phyloP scores from a whole-genome alignment of 2,113 vertebrate species.

The Leptodactylus fuscus region DNA sequence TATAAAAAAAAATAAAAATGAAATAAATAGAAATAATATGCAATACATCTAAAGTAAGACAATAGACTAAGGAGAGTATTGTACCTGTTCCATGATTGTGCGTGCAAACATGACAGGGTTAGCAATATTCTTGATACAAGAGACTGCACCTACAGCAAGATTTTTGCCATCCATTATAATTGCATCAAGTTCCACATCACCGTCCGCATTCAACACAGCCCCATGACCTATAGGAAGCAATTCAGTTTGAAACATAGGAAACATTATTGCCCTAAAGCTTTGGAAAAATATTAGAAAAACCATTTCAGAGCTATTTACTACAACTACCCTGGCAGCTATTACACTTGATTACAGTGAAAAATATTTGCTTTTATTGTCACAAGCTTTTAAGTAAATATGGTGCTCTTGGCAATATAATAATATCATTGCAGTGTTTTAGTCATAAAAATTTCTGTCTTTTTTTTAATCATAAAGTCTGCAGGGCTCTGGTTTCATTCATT shows the following conservation, averaged over 20 bases:
- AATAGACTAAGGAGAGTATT: slow-evolving; percentile 55
- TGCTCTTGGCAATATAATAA: slow-evolving; percentile 68
- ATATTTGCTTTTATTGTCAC: slow-evolving; percentile 72
- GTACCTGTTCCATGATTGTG: slow-evolving; percentile 74
- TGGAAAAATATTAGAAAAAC: slow-evolving; percentile 75
- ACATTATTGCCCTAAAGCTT: slow-evolving; percentile 73
- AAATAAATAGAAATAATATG: too few relatives aligned
- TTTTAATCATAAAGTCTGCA: slow-evolving; percentile 66
- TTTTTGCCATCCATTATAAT: slow-evolving; percentile 77
- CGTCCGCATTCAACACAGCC: slow-evolving; percentile 74
- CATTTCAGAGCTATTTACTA: slow-evolving; percentile 76
- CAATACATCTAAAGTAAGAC: too few relatives aligned
- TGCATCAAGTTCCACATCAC: slow-evolving; percentile 75
- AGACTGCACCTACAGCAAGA: slow-evolving; percentile 72
- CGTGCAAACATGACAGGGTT: slow-evolving; percentile 75
- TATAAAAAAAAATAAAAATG: too few relatives aligned
- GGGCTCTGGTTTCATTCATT: slow-evolving; percentile 50
- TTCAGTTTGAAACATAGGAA: slow-evolving; percentile 78
- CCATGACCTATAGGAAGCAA: slow-evolving; percentile 74
- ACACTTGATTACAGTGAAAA: slow-evolving; percentile 71
- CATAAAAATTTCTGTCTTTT: slow-evolving; percentile 71
- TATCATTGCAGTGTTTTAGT: slow-evolving; percentile 71
- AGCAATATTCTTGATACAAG: slow-evolving; percentile 74
- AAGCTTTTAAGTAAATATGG: slow-evolving; percentile 74
- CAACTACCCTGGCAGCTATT: slow-evolving; percentile 70